Evolutionary conservation across 1,140 invertebrate genomes (phyloP).

Genomic region (Drosophila parabipectinata): DNA sequence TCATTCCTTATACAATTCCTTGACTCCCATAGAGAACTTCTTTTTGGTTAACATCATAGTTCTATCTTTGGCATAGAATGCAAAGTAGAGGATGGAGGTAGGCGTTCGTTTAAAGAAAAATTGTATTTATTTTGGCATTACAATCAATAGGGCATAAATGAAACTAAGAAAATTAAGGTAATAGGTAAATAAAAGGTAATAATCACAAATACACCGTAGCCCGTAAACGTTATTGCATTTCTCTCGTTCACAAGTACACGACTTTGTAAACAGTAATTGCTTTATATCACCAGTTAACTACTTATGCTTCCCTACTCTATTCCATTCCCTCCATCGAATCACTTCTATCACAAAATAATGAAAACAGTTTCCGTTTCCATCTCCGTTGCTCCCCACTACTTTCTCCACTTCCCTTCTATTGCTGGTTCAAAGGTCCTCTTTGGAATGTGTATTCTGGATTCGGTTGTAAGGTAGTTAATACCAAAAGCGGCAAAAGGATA

Average conservation of each 20-base stretch:
- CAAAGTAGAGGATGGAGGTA: not conserved
- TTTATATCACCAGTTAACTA: conserved; percentile 64
- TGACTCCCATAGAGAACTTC: too few relatives aligned
- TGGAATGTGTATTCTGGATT: conserved; percentile 3
- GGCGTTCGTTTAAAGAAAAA: conserved; percentile 24
- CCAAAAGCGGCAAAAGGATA: conserved; percentile 22
- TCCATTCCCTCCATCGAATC: conserved; percentile 5
- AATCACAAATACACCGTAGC: conserved; percentile 53
- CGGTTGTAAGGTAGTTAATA: not conserved
- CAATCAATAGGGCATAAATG: conserved; percentile 40
- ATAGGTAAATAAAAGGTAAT: conserved; percentile 55
- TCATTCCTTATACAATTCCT: too few relatives aligned
- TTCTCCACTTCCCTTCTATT: conserved; percentile 11
- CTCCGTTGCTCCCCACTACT: conserved; percentile 1
- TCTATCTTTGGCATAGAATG: not conserved
- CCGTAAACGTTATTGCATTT: conserved; percentile 16
- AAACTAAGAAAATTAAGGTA: conserved; percentile 48
- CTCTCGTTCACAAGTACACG: not conserved
- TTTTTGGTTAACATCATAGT: too few relatives aligned
- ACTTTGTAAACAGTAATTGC: conserved; percentile 62
- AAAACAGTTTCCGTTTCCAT: conserved; percentile 22
- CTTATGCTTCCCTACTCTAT: not conserved
- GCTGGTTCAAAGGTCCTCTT: conserved; percentile 9
- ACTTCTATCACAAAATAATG: conserved; percentile 33
- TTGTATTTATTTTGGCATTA: conserved; percentile 67